Conservation (phyloP, 2,113 vertebrate species). For the Nothobranchius kuhntae region DNA sequence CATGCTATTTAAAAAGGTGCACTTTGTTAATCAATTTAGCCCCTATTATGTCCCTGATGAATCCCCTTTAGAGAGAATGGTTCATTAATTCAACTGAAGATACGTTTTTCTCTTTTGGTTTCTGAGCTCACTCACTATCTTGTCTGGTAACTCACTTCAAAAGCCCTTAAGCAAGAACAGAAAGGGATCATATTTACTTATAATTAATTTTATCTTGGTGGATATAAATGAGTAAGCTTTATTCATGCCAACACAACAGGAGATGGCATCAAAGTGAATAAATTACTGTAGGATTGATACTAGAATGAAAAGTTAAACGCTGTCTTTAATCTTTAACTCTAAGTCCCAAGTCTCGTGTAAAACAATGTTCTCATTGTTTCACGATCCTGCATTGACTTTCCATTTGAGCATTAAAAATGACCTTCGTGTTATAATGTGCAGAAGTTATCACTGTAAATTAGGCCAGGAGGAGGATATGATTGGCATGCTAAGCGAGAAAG, state of each 20-base stretch:
- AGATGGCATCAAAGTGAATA: conserved; percentile 13
- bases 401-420: neutral
- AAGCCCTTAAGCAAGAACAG: conserved; percentile 25
- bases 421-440: neutral
- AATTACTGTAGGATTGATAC: neutral
- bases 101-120: conserved; percentile 30
- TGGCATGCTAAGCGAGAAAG: conserved; percentile 17
- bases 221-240: neutral
- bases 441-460: neutral
- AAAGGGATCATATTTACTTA: neutral
- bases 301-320: conserved; percentile 16
- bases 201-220: conserved; percentile 15
- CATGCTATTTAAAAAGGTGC: conserved; percentile 65
- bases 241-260: conserved; percentile 1
- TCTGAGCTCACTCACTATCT: conserved; percentile 10
- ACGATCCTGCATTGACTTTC: neutral
- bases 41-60: conserved; percentile 69
- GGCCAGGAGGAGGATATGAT: conserved; percentile 4
- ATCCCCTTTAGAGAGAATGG: conserved; percentile 60
- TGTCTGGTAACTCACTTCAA: conserved; percentile 23
- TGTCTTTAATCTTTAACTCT: neutral
- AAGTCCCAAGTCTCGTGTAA: conserved; percentile 2
- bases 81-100: conserved; percentile 63
- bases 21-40: conserved; percentile 72
- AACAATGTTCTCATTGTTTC: neutral